These are phyloP conservation scores for Hyles euphorbiae DNA, from an alignment of 1,140 invertebrate species.

Conservation along the genomic window DNA sequence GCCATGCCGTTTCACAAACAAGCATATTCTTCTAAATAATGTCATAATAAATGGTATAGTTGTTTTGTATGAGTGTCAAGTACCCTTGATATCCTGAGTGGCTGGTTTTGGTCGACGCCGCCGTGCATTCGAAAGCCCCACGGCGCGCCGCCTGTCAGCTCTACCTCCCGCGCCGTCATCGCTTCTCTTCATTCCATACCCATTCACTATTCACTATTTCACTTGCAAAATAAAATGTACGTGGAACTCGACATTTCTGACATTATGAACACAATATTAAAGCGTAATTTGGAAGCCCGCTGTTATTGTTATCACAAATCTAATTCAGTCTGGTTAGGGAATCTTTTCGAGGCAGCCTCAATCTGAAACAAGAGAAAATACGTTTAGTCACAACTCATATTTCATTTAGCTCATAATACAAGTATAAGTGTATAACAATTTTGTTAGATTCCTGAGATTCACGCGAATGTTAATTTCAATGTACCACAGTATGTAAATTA, in stretches of 20 bases:
- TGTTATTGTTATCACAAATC: constrained; percentile 33
- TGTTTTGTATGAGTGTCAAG: constrained; percentile 25
- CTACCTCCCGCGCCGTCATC: constrained; percentile 83
- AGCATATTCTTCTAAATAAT: too few species aligned
- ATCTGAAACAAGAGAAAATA: constrained; percentile 32
- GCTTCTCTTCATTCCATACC: constrained; percentile 42
- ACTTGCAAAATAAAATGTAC: constrained; percentile 12
- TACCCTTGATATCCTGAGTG: constrained; percentile 87
- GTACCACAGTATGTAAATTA: too few species aligned
- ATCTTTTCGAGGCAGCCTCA: background rate
- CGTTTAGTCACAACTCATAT: constrained; percentile 4
- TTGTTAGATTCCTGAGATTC: too few species aligned
- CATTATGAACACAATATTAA: constrained; percentile 27
- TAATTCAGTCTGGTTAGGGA: constrained; percentile 23
- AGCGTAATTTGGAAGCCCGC: constrained; percentile 36
- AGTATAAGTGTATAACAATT: background rate
- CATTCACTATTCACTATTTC: constrained; percentile 15
- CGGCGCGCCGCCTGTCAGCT: constrained; percentile 87
- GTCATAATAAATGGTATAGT: too few species aligned
- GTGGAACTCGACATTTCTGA: constrained; percentile 11
- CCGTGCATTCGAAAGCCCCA: constrained; percentile 94
- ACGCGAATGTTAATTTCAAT: too few species aligned
- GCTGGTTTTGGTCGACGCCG: constrained; percentile 83
- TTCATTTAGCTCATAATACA: background rate
- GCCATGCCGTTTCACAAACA: too few species aligned